Evolutionary conservation across 30 jellyfish, hydroid and myxozoan species (phyloP).

Genomic region (Mastigias papua): DNA sequence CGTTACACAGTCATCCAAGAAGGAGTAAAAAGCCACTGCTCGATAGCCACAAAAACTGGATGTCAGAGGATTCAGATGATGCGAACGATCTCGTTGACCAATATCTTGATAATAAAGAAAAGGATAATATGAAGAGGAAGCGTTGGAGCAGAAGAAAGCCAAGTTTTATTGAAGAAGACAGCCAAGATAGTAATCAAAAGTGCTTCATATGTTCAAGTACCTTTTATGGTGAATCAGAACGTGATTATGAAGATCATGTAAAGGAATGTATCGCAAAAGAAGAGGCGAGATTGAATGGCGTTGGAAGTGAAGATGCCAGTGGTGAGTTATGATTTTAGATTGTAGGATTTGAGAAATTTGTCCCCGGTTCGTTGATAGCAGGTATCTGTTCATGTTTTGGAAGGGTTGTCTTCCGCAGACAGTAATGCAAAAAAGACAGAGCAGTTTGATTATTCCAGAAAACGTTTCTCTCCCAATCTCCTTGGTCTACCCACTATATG

Average conservation of each 20-base stretch:
- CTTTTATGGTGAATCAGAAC: not conserved
- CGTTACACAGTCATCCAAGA: not conserved
- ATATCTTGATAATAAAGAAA: not conserved
- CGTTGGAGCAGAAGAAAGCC: not conserved
- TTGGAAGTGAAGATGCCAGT: not conserved
- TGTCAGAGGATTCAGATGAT: constrained; percentile 34
- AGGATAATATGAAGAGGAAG: not conserved
- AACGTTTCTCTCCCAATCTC: too few relatives aligned
- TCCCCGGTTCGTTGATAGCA: not conserved
- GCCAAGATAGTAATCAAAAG: not conserved
- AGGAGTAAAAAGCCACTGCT: not conserved
- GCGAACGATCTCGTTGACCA: not conserved
- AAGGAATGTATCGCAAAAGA: not conserved
- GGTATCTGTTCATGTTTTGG: too few relatives aligned
- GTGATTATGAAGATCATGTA: not conserved
- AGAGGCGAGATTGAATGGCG: not conserved
- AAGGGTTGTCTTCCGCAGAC: too few relatives aligned
- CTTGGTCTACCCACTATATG: too few relatives aligned
- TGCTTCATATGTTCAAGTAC: constrained; percentile 11
- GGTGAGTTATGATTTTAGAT: not conserved
- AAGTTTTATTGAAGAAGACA: constrained; percentile 16
- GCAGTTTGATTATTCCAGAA: too few relatives aligned
- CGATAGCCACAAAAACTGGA: not conserved
- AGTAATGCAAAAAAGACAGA: too few relatives aligned
- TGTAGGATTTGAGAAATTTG: not conserved